A percentile compares a stretch with the other conserved stretches of the same genome.
Evolutionary conservation across 2,113 vertebrate species (phyloP).

Genomic region (Abramis brama): DNA sequence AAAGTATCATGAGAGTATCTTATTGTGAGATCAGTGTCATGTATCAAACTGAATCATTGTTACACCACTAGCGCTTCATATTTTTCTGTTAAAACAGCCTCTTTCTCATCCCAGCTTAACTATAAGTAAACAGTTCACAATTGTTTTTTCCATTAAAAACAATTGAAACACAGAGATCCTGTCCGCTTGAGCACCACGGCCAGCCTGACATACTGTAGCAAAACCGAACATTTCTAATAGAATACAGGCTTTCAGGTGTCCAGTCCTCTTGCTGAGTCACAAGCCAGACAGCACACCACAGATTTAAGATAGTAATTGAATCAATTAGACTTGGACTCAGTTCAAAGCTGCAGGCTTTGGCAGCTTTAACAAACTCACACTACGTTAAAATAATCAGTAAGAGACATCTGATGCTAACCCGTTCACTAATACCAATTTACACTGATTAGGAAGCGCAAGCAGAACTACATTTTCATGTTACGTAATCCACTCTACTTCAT

Average conservation of each 20-base stretch:
- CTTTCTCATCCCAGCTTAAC: not conserved
- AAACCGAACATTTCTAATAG: not conserved
- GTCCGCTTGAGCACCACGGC: not conserved
- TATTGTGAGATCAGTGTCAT: no score
- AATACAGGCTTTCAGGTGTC: constrained; percentile 23
- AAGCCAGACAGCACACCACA: constrained; percentile 37
- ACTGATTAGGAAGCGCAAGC: not conserved
- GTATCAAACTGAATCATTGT: no score
- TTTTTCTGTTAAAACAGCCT: not conserved
- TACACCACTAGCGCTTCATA: no score
- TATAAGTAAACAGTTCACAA: not conserved
- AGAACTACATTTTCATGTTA: not conserved
- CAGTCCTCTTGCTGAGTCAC: constrained; percentile 30
- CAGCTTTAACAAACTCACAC: constrained; percentile 59
- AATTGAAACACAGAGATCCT: no score
- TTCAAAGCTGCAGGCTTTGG: constrained; percentile 49
- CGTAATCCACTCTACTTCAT: constrained; percentile 21
- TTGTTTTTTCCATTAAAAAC: not conserved
- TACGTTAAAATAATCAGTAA: not conserved
- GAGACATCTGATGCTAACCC: not conserved
- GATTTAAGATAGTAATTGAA: constrained; percentile 62
- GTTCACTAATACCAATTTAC: constrained; percentile 1
- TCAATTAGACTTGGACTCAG: constrained; percentile 63
- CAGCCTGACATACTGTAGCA: not conserved
- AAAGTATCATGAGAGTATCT: no score